phyloP scores from a whole-genome alignment of 2,113 vertebrate genomes.

The Trachemys scripta region DNA sequence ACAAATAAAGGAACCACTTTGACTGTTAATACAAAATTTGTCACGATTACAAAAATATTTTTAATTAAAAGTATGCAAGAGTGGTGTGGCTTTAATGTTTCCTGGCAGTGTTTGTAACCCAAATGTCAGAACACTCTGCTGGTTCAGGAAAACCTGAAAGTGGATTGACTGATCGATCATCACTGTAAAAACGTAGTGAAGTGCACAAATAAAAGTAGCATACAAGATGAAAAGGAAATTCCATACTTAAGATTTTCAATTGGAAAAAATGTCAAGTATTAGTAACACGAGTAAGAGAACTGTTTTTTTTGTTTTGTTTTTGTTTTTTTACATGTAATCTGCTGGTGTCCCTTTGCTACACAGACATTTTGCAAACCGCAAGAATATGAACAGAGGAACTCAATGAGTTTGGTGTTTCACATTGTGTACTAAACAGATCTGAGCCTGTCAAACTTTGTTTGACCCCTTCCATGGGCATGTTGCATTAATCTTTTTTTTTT shows the following conservation, averaged over 20 bases:
- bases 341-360: fast-evolving
- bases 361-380: fast-evolving
- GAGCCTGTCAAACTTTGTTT: constrained; percentile 25
- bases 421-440: not conserved
- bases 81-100: fast-evolving
- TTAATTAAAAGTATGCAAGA: fast-evolving
- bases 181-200: not conserved
- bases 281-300: fast-evolving
- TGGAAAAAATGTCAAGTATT: not conserved
- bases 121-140: fast-evolving
- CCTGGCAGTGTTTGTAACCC: fast-evolving
- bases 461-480: constrained; percentile 53
- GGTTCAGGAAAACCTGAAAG: not conserved
- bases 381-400: not conserved
- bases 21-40: not conserved
- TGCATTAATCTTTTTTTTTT: not conserved
- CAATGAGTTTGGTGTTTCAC: not conserved
- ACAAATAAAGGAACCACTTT: not conserved
- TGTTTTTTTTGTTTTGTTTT: not conserved
- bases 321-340: fast-evolving
- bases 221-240: fast-evolving
- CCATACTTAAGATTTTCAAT: fast-evolving
- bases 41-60: fast-evolving
- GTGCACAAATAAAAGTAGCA: not conserved
- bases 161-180: not conserved